Evolutionary conservation across 1,140 invertebrate species (phyloP).

Genomic region (Drosophila melanogaster): Release_6_plus_ISO1_MT NC_004354.4:8008501-8009000

Average conservation of each 20-base stretch:
- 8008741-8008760: slow-evolving; percentile 43
- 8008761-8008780: slow-evolving; percentile 52
- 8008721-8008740: background rate
- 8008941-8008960: slow-evolving; percentile 45
- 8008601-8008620: too few relatives aligned
- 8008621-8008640: background rate
- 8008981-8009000: slow-evolving; percentile 9
- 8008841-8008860: background rate
- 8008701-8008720: background rate
- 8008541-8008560: too few relatives aligned
- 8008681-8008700: background rate
- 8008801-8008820: background rate
- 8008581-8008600: too few relatives aligned
- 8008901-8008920: slow-evolving; percentile 75
- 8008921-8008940: slow-evolving; percentile 74
- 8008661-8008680: too few relatives aligned
- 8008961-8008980: slow-evolving; percentile 30
- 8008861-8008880: slow-evolving; percentile 8
- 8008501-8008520: slow-evolving; percentile 2
- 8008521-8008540: background rate
- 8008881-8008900: slow-evolving; percentile 63
- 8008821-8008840: slow-evolving; percentile 1
- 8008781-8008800: background rate
- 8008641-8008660: background rate
- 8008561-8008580: too few relatives aligned